Percentiles rank a stretch among this genome's conserved stretches.
Evolutionary conservation across 2,113 vertebrate genomes (phyloP).

Genomic region (Aviceda subcristata): DNA sequence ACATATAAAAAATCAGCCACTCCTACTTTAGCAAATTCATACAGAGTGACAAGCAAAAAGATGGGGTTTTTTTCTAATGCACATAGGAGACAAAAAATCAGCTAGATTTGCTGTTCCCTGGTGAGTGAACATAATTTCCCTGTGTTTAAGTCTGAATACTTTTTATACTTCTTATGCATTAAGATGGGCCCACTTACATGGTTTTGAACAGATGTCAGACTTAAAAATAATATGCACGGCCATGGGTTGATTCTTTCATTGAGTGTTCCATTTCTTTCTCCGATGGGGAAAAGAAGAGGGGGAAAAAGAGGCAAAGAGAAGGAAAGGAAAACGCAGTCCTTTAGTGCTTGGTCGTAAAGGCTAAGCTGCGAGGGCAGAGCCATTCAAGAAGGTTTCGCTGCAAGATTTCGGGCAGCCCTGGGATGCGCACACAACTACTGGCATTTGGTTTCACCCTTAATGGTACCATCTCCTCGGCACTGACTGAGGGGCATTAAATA

Average conservation of each 20-base stretch:
- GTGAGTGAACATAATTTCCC: not conserved
- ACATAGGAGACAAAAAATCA: not conserved
- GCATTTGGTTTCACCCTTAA: slow-evolving; percentile 54
- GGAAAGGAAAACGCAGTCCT: not conserved
- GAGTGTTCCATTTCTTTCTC: not conserved
- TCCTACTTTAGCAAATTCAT: not conserved
- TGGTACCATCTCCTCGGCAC: slow-evolving; percentile 27
- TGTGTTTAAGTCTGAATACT: not conserved
- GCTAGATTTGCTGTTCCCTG: not conserved
- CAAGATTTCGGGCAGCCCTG: not conserved
- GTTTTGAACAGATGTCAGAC: not conserved
- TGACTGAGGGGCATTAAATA: slow-evolving; percentile 57
- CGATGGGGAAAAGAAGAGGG: accelerated
- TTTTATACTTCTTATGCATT: not conserved
- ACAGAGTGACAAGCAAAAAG: not conserved
- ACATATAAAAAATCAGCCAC: not conserved
- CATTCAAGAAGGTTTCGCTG: not conserved
- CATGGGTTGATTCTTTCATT: not conserved
- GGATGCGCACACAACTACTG: not conserved
- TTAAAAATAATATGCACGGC: not conserved
- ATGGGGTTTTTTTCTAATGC: accelerated
- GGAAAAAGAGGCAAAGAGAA: not conserved
- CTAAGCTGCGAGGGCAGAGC: not conserved
- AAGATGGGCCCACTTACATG: not conserved
- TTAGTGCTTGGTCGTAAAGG: not conserved